Base-by-base conservation (phyloP, 2,797 vertebrate genomes). In the Lepus townsendii region DNA sequence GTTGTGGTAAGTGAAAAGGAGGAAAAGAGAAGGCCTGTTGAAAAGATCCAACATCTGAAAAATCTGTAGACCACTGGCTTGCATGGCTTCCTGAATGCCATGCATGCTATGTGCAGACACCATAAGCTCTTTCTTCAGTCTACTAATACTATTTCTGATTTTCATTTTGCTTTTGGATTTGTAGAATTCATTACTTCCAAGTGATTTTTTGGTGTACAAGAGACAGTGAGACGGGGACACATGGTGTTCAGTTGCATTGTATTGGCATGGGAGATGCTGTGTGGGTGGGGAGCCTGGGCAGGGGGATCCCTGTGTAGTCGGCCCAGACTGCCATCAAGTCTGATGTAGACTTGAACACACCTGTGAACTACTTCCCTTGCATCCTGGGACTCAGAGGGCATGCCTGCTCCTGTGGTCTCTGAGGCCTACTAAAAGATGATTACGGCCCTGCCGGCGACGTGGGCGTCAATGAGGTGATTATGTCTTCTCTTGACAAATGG, bases 361-460 rank as follows among this genome's bases (percentile, higher is more conserved):
- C 32, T 87, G 73, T 24, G n/a, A 77, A 30, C 83, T 30, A 35
- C 47, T 88, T 84, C 50, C 75, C 26, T 50, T 38, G 75, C 52
- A 60, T 52, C 77, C 77, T 7, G 50, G 77, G 75, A 78, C 92
- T 27, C 11, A 16, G 60, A 93, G 69, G 88, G 13, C 84, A 19
- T 57, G 83, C 57, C 84, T 10, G 42, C 52, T 84, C 94, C 94
- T 95, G 86, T 84, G 95, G 84, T 93, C 86, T 63, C 12, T 0
- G 52, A 9, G 47, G 83, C 66, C 88, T 14, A 54, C 63, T 96
- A 94, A 95, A 93, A 79, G 85, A 62, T 86, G 88, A 93, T 96
- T 73, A 90, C 0, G 65, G 89, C 22, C 77, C 76, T 92, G 72
- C 50, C 24, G 1, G 27, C 71, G n/a, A 76, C 3, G 95, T 95